A percentile compares a stretch with the other conserved stretches of the same genome.
Conservation (phyloP, 2,888 invertebrate genomes). For the Nebria salina region DNA sequence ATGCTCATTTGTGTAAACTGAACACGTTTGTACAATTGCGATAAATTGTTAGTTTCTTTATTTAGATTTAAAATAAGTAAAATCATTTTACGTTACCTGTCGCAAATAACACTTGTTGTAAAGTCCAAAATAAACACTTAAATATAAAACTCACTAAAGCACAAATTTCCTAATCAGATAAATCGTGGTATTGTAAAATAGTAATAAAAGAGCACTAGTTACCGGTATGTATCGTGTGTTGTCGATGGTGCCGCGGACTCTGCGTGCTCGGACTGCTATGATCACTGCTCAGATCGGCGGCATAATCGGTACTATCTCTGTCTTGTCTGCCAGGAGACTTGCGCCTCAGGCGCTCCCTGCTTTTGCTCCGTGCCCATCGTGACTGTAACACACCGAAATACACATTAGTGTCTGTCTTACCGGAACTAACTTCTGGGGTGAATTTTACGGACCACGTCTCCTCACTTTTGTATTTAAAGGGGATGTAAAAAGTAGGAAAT, state of each 20-base stretch:
- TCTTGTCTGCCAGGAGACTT: slow-evolving; percentile 69
- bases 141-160: background rate
- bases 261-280: slow-evolving; percentile 79
- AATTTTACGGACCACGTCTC: no score
- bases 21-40: no score
- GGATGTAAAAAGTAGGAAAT: no score
- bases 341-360: slow-evolving; percentile 72
- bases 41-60: no score
- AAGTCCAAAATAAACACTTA: background rate
- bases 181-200: background rate
- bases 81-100: background rate
- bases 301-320: slow-evolving; percentile 77
- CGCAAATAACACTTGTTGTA: background rate
- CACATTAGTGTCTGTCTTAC: background rate
- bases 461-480: no score
- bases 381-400: slow-evolving; percentile 64
- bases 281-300: slow-evolving; percentile 83
- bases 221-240: slow-evolving; percentile 67
- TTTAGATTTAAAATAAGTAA: background rate
- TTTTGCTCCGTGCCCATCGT: slow-evolving; percentile 80
- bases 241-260: slow-evolving; percentile 75
- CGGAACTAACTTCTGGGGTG: background rate
- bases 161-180: background rate
- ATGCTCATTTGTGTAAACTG: no score
- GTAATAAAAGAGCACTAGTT: slow-evolving; percentile 32